Percentiles rank a stretch among this genome's conserved stretches.
Evolutionary conservation across 2,113 vertebrate species (phyloP).

Genomic region (Syngnathus floridae): DNA sequence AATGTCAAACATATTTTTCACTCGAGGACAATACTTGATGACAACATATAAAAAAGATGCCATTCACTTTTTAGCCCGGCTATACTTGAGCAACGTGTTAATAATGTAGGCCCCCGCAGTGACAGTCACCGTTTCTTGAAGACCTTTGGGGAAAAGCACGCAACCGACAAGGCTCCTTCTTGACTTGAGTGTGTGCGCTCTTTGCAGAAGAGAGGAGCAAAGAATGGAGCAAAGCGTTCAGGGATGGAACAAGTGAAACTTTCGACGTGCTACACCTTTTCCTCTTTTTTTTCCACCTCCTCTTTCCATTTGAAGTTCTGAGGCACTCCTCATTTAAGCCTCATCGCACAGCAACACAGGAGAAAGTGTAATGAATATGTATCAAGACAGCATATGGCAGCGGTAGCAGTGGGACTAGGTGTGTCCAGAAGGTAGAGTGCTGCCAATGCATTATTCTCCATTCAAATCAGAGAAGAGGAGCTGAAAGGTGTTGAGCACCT

Average conservation of each 20-base stretch:
- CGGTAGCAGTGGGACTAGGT: constrained; percentile 72
- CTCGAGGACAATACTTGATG: not conserved
- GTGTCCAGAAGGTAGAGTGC: constrained; percentile 76
- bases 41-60: not conserved
- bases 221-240: constrained; percentile 12
- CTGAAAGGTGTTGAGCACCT: constrained; percentile 41
- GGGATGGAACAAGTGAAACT: constrained; percentile 36
- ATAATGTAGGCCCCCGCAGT: constrained; percentile 14
- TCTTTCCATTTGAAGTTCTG: constrained; percentile 67
- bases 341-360: constrained; percentile 51
- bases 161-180: constrained; percentile 1
- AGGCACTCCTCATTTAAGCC: constrained; percentile 65
- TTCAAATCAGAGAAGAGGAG: constrained; percentile 64
- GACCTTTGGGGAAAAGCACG: constrained; percentile 11
- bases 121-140: constrained; percentile 30
- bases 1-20: not conserved
- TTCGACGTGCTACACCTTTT: constrained; percentile 39
- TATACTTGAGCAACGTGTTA: not conserved
- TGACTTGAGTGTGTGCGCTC: not conserved
- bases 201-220: constrained; percentile 10
- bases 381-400: constrained; percentile 73
- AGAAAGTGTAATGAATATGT: constrained; percentile 75
- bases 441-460: constrained; percentile 72
- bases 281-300: constrained; percentile 26
- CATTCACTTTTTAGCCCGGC: not conserved